Evolutionary conservation across 2,797 vertebrate genomes (phyloP), one percentile per base, ranked within the genome.

Genomic region (Alfaro cultratus): DNA sequence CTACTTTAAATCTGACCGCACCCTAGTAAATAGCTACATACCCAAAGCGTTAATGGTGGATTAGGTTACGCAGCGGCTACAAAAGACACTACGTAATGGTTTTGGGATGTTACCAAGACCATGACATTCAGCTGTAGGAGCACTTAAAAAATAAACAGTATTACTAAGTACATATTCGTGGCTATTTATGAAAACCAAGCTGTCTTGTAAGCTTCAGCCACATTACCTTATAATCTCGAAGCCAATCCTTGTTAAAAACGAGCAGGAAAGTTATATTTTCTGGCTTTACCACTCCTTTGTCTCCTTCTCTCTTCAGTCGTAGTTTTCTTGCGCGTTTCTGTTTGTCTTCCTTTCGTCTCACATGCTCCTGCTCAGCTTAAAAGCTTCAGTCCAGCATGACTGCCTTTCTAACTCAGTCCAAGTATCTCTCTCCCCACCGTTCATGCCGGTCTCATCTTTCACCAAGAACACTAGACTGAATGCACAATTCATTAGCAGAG

Each of bases 391-490:
- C 82, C 84, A 91, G 85, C 62, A 55, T 67, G 86, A 86, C 75
- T 83, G 34, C 67, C 79, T 84, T 78, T 74, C 78, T 86, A 74
- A 73, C 81, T 83, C 4, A 1, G 73, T 86, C 86, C 79, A 88
- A 88, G 80, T 80, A 74, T 80, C 43, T 67, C 82, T 57, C 43
- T n/a, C 74, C 67, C 76, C 46, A 64, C 76, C 71, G 76, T 85
- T 86, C 80, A 86, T 11, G 74, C 46, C 23, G 0, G 79, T 88
- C 92, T 91, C 90, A 87, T 92, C 91, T 92, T 91, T 88, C 89
- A 89, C 77, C 73, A n/a, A n/a, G 34, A 85, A 79, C 79, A 75
- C 76, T 47, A n/a, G 55, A 57, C 74, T 4, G 3, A 76, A 73
- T 39, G 15, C 83, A 78, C 73, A 31, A 77, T 72, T 83, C 83